Evolutionary conservation across 2,797 vertebrate species (phyloP), one percentile per base, ranked within the genome.

Genomic region (Harpagifer antarcticus): DNA sequence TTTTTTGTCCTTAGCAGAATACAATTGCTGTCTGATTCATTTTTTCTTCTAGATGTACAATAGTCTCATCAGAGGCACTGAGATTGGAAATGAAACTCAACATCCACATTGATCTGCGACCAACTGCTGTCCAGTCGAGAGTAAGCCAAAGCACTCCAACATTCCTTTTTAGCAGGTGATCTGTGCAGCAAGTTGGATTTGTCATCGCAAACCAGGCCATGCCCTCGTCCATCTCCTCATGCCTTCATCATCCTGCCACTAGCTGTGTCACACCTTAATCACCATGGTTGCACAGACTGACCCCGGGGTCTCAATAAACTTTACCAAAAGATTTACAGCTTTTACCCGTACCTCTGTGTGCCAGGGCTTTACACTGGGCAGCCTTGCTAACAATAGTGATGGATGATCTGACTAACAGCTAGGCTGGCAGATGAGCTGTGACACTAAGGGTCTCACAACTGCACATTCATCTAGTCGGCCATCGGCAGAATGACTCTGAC

Each of bases 271-370:
- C 72, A 57, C 68, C 11, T 23, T 84, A 85, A 89, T 86, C 79
- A 69, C 75, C 74, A 77, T 59, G 77, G 76, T 23, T 69, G 84
- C 91, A 93, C 64, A 12, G 49, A 53, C 66, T 80, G 81, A 90
- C 89, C 88, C 70, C 62, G 72, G 72, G 78, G 78, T 86, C 84
- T 80, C 44, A 63, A 67, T 85, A 83, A 90, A 90, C 47, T 86
- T 89, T 80, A 66, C 53, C 27, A 50, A 77, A 64, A 85, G 82
- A 92, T 90, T 86, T 90, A 91, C 61, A 76, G 78, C 60, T 49
- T 40, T 45, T 61, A 4, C 59, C 53, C 58, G 68, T 61, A 67
- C 58, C 71, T 43, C 61, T 49, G 49, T 33, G 27, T 65, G 58
- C 70, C 67, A 75, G 31, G 19, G 16, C 50, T 62, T 17, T 66